Conservation (phyloP, 1,140 invertebrate species). For the Heliothis subflexa region DNA sequence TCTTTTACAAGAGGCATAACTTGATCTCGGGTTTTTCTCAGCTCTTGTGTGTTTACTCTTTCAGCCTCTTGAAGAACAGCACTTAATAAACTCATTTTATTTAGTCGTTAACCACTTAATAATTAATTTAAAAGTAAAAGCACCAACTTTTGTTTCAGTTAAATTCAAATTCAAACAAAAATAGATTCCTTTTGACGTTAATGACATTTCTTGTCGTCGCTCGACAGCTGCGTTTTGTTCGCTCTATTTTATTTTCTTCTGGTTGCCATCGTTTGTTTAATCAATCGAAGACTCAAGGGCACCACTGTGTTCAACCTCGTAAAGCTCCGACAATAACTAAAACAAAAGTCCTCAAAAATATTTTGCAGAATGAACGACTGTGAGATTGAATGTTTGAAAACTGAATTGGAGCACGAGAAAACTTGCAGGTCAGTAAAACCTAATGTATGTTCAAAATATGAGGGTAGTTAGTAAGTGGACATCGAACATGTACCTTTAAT, state of each 20-base stretch:
- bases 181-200: slow-evolving; percentile 8
- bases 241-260: background rate
- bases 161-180: slow-evolving; percentile 35
- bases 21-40: slow-evolving; percentile 68
- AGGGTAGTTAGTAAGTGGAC: background rate
- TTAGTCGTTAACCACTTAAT: slow-evolving; percentile 10
- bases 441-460: background rate
- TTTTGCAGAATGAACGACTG: slow-evolving; percentile 71
- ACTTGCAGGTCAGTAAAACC: slow-evolving; percentile 71
- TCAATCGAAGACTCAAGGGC: slow-evolving; percentile 48
- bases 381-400: slow-evolving; percentile 82
- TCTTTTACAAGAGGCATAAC: slow-evolving; percentile 70
- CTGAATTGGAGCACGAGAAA: slow-evolving; percentile 84
- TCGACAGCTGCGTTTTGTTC: background rate
- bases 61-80: slow-evolving; percentile 67
- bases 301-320: slow-evolving; percentile 26
- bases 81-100: slow-evolving; percentile 74
- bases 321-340: background rate
- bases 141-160: slow-evolving; percentile 53
- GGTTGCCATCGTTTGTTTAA: slow-evolving; percentile 44
- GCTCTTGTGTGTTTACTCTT: slow-evolving; percentile 65
- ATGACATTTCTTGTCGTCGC: background rate
- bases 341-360: background rate
- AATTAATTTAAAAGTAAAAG: background rate
- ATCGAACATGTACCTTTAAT: background rate